Conservation (phyloP, 2,113 vertebrate species). For the Euleptes europaea region DNA sequence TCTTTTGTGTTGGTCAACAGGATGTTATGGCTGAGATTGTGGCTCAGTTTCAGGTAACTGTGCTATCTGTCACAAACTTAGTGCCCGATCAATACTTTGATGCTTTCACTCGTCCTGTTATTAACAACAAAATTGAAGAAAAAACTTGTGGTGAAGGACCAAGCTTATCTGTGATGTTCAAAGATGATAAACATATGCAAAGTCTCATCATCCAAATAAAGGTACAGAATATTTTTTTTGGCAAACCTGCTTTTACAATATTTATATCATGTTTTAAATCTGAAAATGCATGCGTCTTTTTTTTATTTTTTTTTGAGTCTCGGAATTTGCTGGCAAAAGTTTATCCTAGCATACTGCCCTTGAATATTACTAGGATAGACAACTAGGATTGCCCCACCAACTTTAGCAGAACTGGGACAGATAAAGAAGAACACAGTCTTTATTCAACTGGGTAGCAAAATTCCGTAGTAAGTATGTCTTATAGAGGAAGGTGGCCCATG, state of each 20-base stretch:
- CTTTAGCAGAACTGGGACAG: neutral
- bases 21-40: constrained; percentile 74
- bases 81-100: constrained; percentile 77
- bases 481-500: neutral
- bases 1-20: constrained; percentile 63
- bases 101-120: constrained; percentile 74
- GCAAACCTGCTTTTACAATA: neutral
- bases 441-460: neutral
- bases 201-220: constrained; percentile 74
- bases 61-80: constrained; percentile 77
- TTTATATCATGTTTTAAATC: neutral
- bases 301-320: too few species aligned
- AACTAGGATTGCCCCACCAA: neutral
- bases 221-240: constrained; percentile 62
- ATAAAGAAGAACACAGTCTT: too few species aligned
- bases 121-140: constrained; percentile 72
- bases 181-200: constrained; percentile 78
- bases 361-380: neutral
- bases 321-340: neutral
- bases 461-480: neutral
- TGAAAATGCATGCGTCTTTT: neutral
- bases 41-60: constrained; percentile 70
- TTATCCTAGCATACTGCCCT: neutral
- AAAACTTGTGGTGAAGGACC: constrained; percentile 74
- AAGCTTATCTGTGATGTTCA: constrained; percentile 74